Evolutionary conservation across 2,113 vertebrate genomes (phyloP).

Genomic region (Chlorodrepanis virens): DNA sequence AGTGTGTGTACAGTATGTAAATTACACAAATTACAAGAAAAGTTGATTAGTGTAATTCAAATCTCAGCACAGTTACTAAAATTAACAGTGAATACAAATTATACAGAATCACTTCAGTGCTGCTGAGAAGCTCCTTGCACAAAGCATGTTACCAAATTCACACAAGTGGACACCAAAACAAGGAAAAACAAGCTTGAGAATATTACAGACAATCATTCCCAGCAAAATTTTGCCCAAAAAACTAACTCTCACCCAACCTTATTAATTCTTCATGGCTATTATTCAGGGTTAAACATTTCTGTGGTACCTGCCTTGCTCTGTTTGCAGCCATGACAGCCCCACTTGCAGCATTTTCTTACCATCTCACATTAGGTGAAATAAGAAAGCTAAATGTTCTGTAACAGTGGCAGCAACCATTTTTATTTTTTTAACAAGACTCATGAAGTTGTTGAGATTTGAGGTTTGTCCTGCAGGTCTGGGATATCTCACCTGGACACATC

Average conservation of each 20-base stretch:
- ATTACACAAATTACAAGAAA: slow-evolving; percentile 73
- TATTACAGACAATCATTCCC: neutral
- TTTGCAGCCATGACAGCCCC: neutral
- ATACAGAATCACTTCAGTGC: slow-evolving; percentile 33
- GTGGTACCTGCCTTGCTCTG: neutral
- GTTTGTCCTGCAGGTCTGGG: neutral
- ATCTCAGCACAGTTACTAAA: slow-evolving; percentile 68
- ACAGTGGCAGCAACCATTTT: neutral
- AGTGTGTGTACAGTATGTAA: slow-evolving; percentile 72
- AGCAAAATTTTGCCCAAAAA: neutral
- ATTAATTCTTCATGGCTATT: neutral
- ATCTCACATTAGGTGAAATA: neutral
- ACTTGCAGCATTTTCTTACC: neutral
- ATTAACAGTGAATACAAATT: slow-evolving; percentile 73
- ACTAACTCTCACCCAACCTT: neutral
- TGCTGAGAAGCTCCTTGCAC: slow-evolving; percentile 15
- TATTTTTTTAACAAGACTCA: neutral
- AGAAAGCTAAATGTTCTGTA: neutral
- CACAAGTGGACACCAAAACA: slow-evolving; percentile 27
- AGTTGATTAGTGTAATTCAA: slow-evolving; percentile 74
- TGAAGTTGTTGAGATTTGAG: neutral
- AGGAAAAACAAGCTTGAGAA: neutral
- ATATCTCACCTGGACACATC: neutral
- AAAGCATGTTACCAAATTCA: slow-evolving; percentile 17
- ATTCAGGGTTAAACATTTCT: neutral